phyloP scores from a whole-genome alignment of 2,113 vertebrate genomes.

The Albula glossodonta region DNA sequence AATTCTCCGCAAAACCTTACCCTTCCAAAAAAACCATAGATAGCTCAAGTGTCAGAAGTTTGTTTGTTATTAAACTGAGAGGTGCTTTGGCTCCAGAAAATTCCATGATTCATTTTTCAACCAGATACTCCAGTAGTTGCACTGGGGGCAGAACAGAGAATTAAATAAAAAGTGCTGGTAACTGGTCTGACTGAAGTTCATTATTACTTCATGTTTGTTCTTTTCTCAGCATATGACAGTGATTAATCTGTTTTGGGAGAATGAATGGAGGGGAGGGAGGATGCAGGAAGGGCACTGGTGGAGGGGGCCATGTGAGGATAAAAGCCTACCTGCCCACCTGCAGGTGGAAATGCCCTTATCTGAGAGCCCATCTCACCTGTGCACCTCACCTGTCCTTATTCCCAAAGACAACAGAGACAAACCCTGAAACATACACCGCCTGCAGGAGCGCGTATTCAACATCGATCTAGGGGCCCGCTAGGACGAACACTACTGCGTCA shows the following conservation, averaged over 20 bases:
- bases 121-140: neutral
- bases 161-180: neutral
- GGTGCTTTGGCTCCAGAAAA: neutral
- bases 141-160: neutral
- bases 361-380: slow-evolving; percentile 15
- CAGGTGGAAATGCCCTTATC: slow-evolving; percentile 14
- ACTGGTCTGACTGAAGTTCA: neutral
- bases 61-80: neutral
- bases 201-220: neutral
- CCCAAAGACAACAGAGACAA: slow-evolving; percentile 34
- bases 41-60: neutral
- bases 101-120: neutral
- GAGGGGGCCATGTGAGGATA: neutral
- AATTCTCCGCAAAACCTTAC: neutral
- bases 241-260: neutral
- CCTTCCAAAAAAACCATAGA: neutral
- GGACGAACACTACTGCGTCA: slow-evolving; percentile 33
- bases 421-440: slow-evolving; percentile 32
- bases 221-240: neutral
- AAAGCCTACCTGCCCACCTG: slow-evolving; percentile 26
- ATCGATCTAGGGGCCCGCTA: slow-evolving; percentile 34
- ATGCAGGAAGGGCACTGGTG: neutral
- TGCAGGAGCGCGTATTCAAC: slow-evolving; percentile 26
- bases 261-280: no score
- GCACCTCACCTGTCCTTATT: neutral